Conservation (phyloP, 1,140 invertebrate genomes). For the Bactericera cockerelli region DNA sequence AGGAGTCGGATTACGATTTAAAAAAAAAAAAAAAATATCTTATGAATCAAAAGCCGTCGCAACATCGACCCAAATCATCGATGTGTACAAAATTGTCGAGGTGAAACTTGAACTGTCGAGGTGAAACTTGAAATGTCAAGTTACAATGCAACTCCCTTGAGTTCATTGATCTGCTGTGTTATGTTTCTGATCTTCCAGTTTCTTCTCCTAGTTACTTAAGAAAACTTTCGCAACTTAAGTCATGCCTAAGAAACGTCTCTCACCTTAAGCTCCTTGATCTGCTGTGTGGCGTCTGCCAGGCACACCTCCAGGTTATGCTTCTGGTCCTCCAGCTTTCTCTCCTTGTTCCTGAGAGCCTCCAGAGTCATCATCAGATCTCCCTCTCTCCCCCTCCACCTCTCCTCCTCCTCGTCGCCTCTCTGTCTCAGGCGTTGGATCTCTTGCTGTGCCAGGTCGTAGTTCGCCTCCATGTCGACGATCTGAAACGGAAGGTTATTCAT, state of each 20-base stretch:
- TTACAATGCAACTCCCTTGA: no score
- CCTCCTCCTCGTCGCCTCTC: slow-evolving; percentile 59
- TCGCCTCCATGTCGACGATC: slow-evolving; percentile 34
- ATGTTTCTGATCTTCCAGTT: slow-evolving; percentile 74
- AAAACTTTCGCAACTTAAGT: no score
- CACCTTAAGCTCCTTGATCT: slow-evolving; percentile 73
- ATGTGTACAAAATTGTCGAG: no score
- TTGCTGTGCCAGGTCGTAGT: slow-evolving; percentile 36
- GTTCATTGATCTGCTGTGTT: slow-evolving; percentile 77
- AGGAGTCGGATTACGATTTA: no score
- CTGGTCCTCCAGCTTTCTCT: slow-evolving; percentile 72
- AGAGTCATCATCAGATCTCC: slow-evolving; percentile 62
- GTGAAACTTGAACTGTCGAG: no score
- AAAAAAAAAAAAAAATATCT: no score
- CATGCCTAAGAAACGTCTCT: no score
- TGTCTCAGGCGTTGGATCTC: slow-evolving; percentile 47
- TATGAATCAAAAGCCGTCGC: no score
- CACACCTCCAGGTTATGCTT: slow-evolving; percentile 80
- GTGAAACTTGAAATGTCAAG: no score
- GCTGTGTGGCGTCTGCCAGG: slow-evolving; percentile 68
- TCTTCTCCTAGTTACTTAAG: slow-evolving; percentile 64
- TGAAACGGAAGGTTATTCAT: neutral
- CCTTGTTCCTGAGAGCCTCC: slow-evolving; percentile 66
- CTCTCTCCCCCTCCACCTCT: slow-evolving; percentile 53
- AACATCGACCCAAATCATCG: no score